Conservation (phyloP, 37 sponge, comb jelly and placozoan genomes). For the Oscarella lobularis region DNA sequence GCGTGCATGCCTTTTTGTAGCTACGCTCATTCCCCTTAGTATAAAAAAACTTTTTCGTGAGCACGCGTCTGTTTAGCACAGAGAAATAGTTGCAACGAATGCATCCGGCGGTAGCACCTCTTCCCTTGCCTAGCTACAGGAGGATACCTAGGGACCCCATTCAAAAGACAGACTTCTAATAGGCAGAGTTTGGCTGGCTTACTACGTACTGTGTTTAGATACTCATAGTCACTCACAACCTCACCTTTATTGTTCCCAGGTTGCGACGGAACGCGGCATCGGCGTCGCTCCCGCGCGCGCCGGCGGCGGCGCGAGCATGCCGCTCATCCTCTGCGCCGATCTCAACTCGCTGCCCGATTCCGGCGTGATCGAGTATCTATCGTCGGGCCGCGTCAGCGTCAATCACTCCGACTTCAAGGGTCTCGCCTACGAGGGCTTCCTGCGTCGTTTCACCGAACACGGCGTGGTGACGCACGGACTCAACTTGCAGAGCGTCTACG, state of each 20-base stretch:
- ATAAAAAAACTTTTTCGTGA: no score
- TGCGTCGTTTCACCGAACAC: slow-evolving; percentile 23
- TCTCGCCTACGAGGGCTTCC: slow-evolving; percentile 67
- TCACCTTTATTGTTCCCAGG: slow-evolving; percentile 7
- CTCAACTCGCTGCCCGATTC: slow-evolving; percentile 96
- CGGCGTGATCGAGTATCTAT: slow-evolving; percentile 76
- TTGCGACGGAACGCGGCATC: slow-evolving; percentile 42
- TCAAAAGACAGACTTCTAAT: no score
- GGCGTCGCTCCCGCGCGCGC: slow-evolving; percentile 17
- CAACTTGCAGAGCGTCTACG: slow-evolving; percentile 56
- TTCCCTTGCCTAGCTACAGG: no score
- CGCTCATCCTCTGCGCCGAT: slow-evolving; percentile 78
- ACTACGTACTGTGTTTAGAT: no score
- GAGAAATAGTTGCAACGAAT: no score
- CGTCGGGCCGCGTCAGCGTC: slow-evolving; percentile 43
- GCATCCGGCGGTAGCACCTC: no score
- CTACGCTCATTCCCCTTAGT: no score
- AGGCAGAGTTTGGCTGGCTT: no score
- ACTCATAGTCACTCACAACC: no score
- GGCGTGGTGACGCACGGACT: slow-evolving; percentile 61
- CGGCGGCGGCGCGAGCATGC: slow-evolving; percentile 25
- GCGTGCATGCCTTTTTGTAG: no score
- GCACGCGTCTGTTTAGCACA: no score
- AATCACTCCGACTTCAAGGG: slow-evolving; percentile 68
- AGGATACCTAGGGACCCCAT: no score